Evolutionary conservation across 1,140 invertebrate genomes (phyloP).

Genomic region (Rhyacophila brunnea): DNA sequence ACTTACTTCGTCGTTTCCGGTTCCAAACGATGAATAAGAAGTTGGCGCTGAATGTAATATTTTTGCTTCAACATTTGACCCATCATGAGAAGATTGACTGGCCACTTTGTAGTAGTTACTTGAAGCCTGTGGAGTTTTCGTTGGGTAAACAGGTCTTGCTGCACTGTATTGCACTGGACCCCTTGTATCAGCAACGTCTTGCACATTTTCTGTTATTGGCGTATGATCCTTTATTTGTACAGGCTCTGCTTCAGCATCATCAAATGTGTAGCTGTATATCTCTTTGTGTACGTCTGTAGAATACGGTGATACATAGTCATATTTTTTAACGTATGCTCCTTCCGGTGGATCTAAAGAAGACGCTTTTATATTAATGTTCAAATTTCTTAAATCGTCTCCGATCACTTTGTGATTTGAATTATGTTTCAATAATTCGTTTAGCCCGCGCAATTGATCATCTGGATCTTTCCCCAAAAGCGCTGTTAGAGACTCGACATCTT

Average conservation of each 20-base stretch:
- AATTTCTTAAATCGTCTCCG: slow-evolving; percentile 18
- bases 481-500: slow-evolving; percentile 20
- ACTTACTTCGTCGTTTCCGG: slow-evolving; percentile 31
- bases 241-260: slow-evolving; percentile 22
- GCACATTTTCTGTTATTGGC: slow-evolving; percentile 49
- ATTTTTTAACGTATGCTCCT: slow-evolving; percentile 5
- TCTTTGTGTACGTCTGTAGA: neutral
- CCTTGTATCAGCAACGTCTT: slow-evolving; percentile 45
- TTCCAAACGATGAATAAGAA: neutral
- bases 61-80: slow-evolving; percentile 9
- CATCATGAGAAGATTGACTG: slow-evolving; percentile 34
- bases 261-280: neutral
- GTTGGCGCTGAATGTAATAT: neutral
- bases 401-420: slow-evolving; percentile 10
- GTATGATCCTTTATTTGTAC: slow-evolving; percentile 42
- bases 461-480: slow-evolving; percentile 30
- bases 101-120: slow-evolving; percentile 48
- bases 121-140: slow-evolving; percentile 33
- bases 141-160: slow-evolving; percentile 21
- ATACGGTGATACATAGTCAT: slow-evolving; percentile 10
- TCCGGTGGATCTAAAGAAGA: slow-evolving; percentile 23
- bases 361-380: slow-evolving; percentile 26
- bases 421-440: slow-evolving; percentile 19
- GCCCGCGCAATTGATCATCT: slow-evolving; percentile 26
- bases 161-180: slow-evolving; percentile 22